Base-by-base conservation (phyloP, 2,888 invertebrate species). In the Coenonympha glycerion region DNA sequence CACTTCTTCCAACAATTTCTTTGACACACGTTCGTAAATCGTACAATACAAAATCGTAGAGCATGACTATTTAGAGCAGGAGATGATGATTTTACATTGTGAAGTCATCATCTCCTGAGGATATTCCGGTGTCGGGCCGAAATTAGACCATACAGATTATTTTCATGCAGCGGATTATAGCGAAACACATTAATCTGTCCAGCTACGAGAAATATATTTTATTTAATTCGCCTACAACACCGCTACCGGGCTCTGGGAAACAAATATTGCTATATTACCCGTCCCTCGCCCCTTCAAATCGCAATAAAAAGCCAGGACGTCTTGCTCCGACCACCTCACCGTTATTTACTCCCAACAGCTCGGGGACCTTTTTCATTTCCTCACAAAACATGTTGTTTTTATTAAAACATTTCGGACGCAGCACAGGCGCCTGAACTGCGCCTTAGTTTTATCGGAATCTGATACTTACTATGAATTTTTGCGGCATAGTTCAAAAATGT, bases 211-310 rank as follows among this genome's bases (percentile, higher is more conserved):
- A 24, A 49, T 24, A 44, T 44, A 40, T 44, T 34, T 49, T 49
- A 48, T 52, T 48, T 52, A 13, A 19, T 50, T 51, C n/a, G 21
- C 30, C 22, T 34, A 37, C 19, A n/a, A 19, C 34, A 13, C 18
- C 40, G 13, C 15, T 40, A n/a, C 15, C 13, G 40, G 46, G 36
- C 30, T 28, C 45, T 36, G 46, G 46, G 66, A 63, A 66, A 68
- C 69, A 71, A 76, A 77, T 76, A 77, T 77, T 69, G 70, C 63
- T 62, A 66, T 68, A 72, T 73, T 66, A 65, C 62, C 63, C 63
- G 64, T 65, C 68, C 65, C 65, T 62, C 57, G 65, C 65, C 66
- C 71, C 53, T 60, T 60, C 69, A 68, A 68, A 69, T 62, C 64
- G 71, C 66, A 73, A 76, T 75, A 76, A 74, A 75, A 72, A 73